Evolutionary conservation across 1,140 invertebrate genomes (phyloP), one percentile per base, ranked within the genome.

Genomic region (Cardiocondyla obscurior): DNA sequence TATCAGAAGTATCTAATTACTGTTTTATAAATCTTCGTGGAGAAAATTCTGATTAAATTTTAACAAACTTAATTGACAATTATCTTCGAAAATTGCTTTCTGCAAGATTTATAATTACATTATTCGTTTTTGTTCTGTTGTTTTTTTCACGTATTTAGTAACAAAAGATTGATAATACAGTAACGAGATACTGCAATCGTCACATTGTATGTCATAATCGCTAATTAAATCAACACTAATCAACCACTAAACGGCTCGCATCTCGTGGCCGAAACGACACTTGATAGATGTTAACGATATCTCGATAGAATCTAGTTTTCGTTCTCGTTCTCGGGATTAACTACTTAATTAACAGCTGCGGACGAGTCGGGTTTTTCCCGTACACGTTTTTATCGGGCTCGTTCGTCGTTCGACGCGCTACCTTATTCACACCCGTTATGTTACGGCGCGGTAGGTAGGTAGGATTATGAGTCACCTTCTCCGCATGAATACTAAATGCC

Each of bases 381-480:
- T 1, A 22, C 16, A 22, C 22, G 65, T 65, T 67, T 14, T 51
- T 39, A 51, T 36, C 22, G 19, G 10, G 16, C 28, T 58, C 16
- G 55, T 10, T 58, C 28, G 14, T 3, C 30, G 33, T 19, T 19
- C 67, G 79, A 73, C 30, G 65, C 55, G 49, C 77, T 69, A 83
- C 67, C 79, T 67, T 79, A 30, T 67, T 79, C 16, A 53, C 74
- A 79, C 62, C 74, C 74, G 74, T 79, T 79, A 67, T 69, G 42
- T 55, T 22, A 16, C 33, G 25, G 36, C 22, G 62, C 36, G 57
- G 28, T 76, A 36, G 74, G 74, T 77, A 77, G 60, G 22, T 16
- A 79, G 62, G 60, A 79, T 79, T 69, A 79, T 79, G 74, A 79
- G 74, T 79, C 74, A 79, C 46, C 74, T 79, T 69, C 62, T 55